Conservation (phyloP, 2,113 vertebrate genomes). For the Phylloscopus whistleri region DNA sequence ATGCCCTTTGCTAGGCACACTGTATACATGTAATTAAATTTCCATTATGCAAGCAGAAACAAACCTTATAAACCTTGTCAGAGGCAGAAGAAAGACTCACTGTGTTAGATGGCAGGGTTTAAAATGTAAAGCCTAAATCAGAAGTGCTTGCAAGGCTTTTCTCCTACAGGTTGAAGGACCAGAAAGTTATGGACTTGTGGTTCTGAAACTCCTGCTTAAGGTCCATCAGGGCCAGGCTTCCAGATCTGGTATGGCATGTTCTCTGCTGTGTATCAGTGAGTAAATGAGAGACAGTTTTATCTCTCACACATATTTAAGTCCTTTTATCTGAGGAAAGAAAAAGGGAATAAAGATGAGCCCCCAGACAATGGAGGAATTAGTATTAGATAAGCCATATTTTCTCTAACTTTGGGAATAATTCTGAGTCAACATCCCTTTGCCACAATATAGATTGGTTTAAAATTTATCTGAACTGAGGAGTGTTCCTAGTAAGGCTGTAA, state of each 20-base stretch:
- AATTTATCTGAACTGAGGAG: neutral
- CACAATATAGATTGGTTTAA: neutral
- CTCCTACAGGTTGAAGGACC: neutral
- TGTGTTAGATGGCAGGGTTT: neutral
- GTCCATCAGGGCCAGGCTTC: neutral
- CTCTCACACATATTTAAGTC: neutral
- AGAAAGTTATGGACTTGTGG: neutral
- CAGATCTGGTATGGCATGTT: neutral
- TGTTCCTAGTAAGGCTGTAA: neutral
- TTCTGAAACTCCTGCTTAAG: neutral
- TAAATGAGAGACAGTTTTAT: neutral
- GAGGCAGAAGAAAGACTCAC: neutral
- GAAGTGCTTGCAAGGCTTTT: neutral
- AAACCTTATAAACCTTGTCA: neutral
- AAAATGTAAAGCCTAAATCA: neutral
- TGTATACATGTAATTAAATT: neutral
- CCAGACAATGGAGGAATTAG: neutral
- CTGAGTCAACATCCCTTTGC: neutral
- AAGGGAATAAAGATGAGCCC: neutral
- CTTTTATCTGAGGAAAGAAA: neutral
- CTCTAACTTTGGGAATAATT: neutral
- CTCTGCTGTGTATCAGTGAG: neutral
- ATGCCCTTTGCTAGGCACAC: neutral
- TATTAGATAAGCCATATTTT: neutral
- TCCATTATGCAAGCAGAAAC: neutral